Percentiles rank a stretch among this genome's conserved stretches.
These are phyloP conservation scores for Urophycis tenuis DNA, from an alignment of 2,797 vertebrate genomes.

Conservation along the genomic window DNA sequence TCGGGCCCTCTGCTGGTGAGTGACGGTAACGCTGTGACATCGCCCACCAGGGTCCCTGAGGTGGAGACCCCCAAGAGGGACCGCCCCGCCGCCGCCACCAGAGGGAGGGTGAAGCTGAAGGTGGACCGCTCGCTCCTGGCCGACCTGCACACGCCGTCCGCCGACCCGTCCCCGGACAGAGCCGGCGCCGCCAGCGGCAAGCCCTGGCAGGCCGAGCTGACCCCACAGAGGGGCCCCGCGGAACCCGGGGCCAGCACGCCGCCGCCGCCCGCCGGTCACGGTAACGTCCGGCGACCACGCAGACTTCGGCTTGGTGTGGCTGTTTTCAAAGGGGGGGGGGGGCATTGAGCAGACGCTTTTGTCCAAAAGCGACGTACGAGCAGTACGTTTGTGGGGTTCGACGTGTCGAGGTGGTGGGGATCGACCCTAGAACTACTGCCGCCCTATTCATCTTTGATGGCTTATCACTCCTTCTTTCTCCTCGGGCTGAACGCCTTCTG, in stretches of 20 bases:
- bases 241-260: no score
- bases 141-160: constrained; percentile 28
- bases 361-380: no score
- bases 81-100: constrained; percentile 4
- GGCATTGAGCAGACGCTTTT: no score
- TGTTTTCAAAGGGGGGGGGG: no score
- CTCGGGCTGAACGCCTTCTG: background rate
- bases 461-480: background rate
- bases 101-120: constrained; percentile 46
- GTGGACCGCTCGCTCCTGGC: constrained; percentile 42
- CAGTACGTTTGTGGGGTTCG: no score
- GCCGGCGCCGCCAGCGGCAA: background rate
- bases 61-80: constrained; percentile 46
- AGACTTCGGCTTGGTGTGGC: background rate
- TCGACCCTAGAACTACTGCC: no score
- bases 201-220: background rate
- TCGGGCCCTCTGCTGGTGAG: constrained; percentile 39
- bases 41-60: constrained; percentile 31
- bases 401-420: no score
- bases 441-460: no score
- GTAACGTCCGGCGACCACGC: background rate
- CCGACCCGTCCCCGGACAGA: background rate
- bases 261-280: background rate
- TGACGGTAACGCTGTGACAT: background rate
- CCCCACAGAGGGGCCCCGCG: background rate